A percentile compares a stretch with the other conserved stretches of the same genome.
Conservation (phyloP, 2,797 vertebrate genomes). For the Anabacerthia variegaticeps region DNA sequence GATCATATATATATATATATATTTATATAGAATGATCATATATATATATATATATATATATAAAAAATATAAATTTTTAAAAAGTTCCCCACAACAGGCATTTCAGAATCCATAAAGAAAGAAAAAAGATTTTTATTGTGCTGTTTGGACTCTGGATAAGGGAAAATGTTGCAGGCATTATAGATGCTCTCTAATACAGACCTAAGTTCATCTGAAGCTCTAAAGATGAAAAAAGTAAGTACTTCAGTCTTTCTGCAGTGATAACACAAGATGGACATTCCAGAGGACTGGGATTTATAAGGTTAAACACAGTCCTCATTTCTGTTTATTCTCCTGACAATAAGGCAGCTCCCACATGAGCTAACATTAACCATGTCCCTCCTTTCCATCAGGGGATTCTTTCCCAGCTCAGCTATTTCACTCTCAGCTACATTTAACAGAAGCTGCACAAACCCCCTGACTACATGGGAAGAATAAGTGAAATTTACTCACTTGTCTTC, state of each 20-base stretch:
- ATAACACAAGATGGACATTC: background rate
- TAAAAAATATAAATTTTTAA: constrained; percentile 16
- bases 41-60: constrained; percentile 47
- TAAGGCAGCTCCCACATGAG: background rate
- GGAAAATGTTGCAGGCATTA: background rate
- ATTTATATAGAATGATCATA: constrained; percentile 56
- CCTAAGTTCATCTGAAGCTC: background rate
- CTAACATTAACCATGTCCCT: background rate
- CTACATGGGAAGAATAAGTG: background rate
- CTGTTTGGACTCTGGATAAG: background rate
- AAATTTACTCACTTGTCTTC: background rate
- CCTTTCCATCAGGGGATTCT: background rate
- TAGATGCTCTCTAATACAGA: background rate
- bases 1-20: constrained; percentile 49
- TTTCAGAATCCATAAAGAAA: constrained; percentile 41
- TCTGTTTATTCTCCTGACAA: background rate
- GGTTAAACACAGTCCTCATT: background rate
- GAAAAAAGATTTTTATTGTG: constrained; percentile 35
- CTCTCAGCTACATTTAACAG: background rate
- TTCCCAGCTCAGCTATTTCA: background rate
- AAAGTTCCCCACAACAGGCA: constrained; percentile 34
- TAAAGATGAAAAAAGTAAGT: constrained; percentile 30
- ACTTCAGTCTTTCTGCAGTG: constrained; percentile 36
- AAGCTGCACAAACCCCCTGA: background rate
- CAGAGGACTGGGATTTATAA: background rate